Conservation (phyloP, 2,797 vertebrate species). For the Rhyacichthys aspro region DNA sequence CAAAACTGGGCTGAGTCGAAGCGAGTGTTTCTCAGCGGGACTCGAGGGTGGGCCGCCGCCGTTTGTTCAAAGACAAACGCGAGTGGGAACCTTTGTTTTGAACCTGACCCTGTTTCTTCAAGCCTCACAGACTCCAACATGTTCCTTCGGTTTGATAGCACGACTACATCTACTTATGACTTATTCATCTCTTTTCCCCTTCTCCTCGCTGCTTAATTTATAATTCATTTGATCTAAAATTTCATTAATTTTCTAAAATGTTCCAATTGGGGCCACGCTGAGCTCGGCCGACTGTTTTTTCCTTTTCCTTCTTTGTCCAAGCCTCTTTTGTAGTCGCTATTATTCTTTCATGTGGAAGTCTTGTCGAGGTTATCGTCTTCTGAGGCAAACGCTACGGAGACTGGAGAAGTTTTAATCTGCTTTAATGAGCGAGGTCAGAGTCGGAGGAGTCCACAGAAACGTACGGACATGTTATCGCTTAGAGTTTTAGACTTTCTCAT, state of each 20-base stretch:
- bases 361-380: slow-evolving; percentile 85
- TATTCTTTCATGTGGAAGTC: slow-evolving; percentile 83
- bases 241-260: slow-evolving; percentile 90
- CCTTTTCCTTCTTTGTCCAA: slow-evolving; percentile 74
- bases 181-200: slow-evolving; percentile 80
- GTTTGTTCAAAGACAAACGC: slow-evolving; percentile 77
- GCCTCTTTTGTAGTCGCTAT: slow-evolving; percentile 81
- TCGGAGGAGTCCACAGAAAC: neutral
- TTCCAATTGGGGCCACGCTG: slow-evolving; percentile 82
- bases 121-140: slow-evolving; percentile 79
- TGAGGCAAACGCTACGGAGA: slow-evolving; percentile 75
- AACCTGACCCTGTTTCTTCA: slow-evolving; percentile 82
- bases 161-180: slow-evolving; percentile 81
- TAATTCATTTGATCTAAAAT: slow-evolving; percentile 89
- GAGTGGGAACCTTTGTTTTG: slow-evolving; percentile 81
- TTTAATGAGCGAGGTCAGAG: slow-evolving; percentile 84
- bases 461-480: no score
- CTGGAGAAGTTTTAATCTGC: slow-evolving; percentile 82
- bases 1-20: slow-evolving; percentile 64
- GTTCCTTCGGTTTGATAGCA: slow-evolving; percentile 82
- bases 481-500: no score
- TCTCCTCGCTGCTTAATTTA: slow-evolving; percentile 76
- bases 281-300: slow-evolving; percentile 63
- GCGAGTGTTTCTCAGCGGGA: slow-evolving; percentile 65
- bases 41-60: slow-evolving; percentile 62